Percentiles rank a stretch among this genome's conserved stretches.
phyloP scores from a whole-genome alignment of 2,797 vertebrate species.

The Borostomias antarcticus region DNA sequence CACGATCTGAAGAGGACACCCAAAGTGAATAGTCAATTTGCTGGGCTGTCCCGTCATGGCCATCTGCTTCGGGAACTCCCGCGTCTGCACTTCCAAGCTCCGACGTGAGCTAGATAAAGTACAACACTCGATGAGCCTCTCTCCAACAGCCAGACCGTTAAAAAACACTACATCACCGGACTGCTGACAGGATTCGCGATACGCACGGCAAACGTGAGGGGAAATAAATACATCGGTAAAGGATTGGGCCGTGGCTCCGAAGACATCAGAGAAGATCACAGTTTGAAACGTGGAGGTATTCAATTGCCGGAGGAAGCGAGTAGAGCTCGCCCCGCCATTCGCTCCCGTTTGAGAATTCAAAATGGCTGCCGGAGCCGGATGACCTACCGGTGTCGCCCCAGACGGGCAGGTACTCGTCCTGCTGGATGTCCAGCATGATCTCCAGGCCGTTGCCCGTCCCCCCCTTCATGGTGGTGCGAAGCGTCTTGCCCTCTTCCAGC shows the following conservation, averaged over 20 bases:
- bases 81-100: conserved; percentile 23
- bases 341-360: no score
- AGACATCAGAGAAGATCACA: background rate
- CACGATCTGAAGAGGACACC: conserved; percentile 26
- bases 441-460: conserved; percentile 96
- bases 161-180: conserved; percentile 13
- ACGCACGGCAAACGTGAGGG: conserved; percentile 3
- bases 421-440: conserved; percentile 99
- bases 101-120: conserved; percentile 38
- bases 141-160: background rate
- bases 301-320: background rate
- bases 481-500: conserved; percentile 90
- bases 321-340: no score
- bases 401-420: conserved; percentile 97
- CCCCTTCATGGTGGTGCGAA: conserved; percentile 96
- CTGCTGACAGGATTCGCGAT: conserved; percentile 19
- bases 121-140: conserved; percentile 38
- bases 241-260: background rate
- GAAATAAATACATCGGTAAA: background rate
- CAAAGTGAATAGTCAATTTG: conserved; percentile 47
- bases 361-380: no score
- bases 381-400: conserved; percentile 94
- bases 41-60: conserved; percentile 25
- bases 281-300: background rate
- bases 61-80: conserved; percentile 31